Conservation (phyloP, 2,797 vertebrate genomes). For the Bothrops alternatus region DNA sequence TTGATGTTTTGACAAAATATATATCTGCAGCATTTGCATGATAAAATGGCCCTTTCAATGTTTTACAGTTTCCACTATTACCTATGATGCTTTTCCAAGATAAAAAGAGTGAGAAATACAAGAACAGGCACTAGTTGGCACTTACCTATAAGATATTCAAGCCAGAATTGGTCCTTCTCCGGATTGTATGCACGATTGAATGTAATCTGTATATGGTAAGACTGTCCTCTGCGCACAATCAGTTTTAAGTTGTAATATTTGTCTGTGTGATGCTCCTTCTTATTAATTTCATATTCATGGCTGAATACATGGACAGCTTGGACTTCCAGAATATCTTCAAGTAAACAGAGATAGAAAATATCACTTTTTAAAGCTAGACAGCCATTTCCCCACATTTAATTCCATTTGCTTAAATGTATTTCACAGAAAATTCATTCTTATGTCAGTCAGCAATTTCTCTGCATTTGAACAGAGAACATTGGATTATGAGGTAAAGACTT, state of each 20-base stretch:
- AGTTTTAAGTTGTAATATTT: slow-evolving; percentile 74
- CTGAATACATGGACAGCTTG: slow-evolving; percentile 76
- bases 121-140: background rate
- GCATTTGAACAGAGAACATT: background rate
- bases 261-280: slow-evolving; percentile 79
- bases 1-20: background rate
- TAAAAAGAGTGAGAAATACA: background rate
- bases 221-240: slow-evolving; percentile 87
- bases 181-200: slow-evolving; percentile 83
- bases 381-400: background rate
- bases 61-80: background rate
- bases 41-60: background rate
- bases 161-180: slow-evolving; percentile 77
- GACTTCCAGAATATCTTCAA: slow-evolving; percentile 82
- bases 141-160: slow-evolving; percentile 93
- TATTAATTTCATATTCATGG: slow-evolving; percentile 75
- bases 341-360: background rate
- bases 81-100: background rate
- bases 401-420: background rate
- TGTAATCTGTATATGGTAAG: slow-evolving; percentile 81
- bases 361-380: background rate
- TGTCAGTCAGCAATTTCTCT: background rate
- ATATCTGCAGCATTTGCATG: background rate
- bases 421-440: background rate
- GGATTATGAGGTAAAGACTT: background rate